Evolutionary conservation across 2,797 vertebrate species (phyloP), one percentile per base, ranked within the genome.

Genomic region (Cirrhinus molitorella): DNA sequence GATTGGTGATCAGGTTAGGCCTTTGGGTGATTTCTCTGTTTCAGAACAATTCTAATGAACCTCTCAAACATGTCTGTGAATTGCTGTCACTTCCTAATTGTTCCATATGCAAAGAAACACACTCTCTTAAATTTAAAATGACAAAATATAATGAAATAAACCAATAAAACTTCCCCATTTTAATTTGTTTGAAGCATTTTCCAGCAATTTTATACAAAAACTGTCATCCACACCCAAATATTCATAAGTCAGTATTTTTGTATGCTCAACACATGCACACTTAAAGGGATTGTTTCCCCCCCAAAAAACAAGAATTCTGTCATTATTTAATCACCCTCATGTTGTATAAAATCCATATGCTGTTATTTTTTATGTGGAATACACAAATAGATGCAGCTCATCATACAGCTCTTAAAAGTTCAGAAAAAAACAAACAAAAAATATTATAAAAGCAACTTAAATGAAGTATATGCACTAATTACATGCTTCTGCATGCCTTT

Each of bases 1-100:
- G 70, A 71, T 72, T 55, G 63, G 66, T 83, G 76, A 68, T 85
- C 85, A 84, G 85, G 83, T 87, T 84, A 83, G 53, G 84, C 87
- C 84, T 55, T 61, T 66, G 79, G 85, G 83, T 87, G 84, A 86
- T 83, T 85, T 87, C 82, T 87, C 81, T 73, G 83, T 86, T 87
- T 83, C 66, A 83, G 55, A 84, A 68, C 67, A 40, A 67, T 79
- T 87, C 71, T 86, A 88, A 87, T 87, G 82, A 85, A 83, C 53
- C 79, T 76, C 67, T 87, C 59, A 57, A 66, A 85, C 17, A 23
- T 75, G 81, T 81, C 79, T 87, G 83, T 63, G 51, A 80, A 77
- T 82, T 68, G 55, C 68, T 37, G 9, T 80, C 70, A 83, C 77
- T 68, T 77, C 70, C 85, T 88, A 88, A 87, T 89, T 77, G 85